These are phyloP conservation scores for Philaethria dido DNA, from an alignment of 2,888 invertebrate species.

Conservation along the genomic window DNA sequence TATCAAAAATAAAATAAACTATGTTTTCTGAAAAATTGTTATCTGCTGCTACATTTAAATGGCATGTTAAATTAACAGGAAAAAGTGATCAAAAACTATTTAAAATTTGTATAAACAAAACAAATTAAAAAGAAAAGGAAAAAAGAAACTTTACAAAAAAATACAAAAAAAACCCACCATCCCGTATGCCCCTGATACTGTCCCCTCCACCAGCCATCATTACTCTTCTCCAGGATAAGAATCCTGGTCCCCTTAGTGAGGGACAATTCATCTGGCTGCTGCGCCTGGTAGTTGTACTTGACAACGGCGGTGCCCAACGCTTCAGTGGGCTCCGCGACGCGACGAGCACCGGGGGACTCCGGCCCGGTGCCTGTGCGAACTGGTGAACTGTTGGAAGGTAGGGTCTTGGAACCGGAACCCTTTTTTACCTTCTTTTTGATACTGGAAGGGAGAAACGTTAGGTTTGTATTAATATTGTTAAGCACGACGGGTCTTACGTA, in stretches of 20 bases:
- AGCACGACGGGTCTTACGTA: too few species aligned
- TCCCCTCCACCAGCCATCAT: slow-evolving; percentile 99
- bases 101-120: too few species aligned
- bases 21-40: too few species aligned
- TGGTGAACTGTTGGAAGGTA: slow-evolving; percentile 93
- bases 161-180: slow-evolving; percentile 62
- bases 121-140: too few species aligned
- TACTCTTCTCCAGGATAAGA: slow-evolving; percentile 98
- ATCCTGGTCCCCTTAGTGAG: slow-evolving; percentile 97
- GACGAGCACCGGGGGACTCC: slow-evolving; percentile 71
- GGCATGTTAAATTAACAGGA: too few species aligned
- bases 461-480: too few species aligned
- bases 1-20: too few species aligned
- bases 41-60: too few species aligned
- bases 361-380: slow-evolving; percentile 87
- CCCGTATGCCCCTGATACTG: slow-evolving; percentile 86
- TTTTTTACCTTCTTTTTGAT: slow-evolving; percentile 95
- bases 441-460: too few species aligned
- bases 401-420: slow-evolving; percentile 92
- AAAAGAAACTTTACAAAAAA: slow-evolving; percentile 1
- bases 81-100: too few species aligned
- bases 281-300: slow-evolving; percentile 96
- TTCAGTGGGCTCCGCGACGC: slow-evolving; percentile 92
- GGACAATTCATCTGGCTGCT: slow-evolving; percentile 97
- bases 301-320: slow-evolving; percentile 95